Percentiles rank a stretch among this genome's conserved stretches.
phyloP scores from a whole-genome alignment of 1,140 invertebrate species.

The Orchesella cincta region DNA sequence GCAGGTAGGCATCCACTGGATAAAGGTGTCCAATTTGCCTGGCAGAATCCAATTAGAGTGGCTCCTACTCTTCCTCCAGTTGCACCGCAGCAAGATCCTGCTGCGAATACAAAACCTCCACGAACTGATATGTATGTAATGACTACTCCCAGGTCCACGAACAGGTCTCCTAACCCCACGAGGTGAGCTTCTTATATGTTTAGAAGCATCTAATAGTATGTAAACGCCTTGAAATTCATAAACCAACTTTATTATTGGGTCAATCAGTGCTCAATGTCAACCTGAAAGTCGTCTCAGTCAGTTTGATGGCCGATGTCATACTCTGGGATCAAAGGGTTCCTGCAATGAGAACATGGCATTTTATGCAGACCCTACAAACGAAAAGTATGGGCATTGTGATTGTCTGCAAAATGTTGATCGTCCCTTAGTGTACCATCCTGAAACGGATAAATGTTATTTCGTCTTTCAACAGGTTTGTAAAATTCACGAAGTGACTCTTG shows the following conservation, averaged over 20 bases:
- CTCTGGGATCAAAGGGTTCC: too few relatives aligned
- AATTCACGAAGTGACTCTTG: not conserved
- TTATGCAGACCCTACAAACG: conserved; percentile 5
- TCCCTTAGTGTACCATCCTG: not conserved
- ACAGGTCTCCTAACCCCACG: too few relatives aligned
- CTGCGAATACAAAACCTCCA: not conserved
- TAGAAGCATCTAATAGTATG: too few relatives aligned
- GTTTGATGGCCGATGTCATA: too few relatives aligned
- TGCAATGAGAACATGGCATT: conserved; percentile 15
- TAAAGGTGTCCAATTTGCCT: not conserved
- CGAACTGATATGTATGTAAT: too few relatives aligned
- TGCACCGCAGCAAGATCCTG: not conserved
- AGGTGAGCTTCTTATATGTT: too few relatives aligned
- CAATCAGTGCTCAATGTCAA: too few relatives aligned
- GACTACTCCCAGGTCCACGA: too few relatives aligned
- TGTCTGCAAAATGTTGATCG: not conserved
- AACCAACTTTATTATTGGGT: too few relatives aligned
- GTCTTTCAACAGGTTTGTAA: conserved; percentile 30
- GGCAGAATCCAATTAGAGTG: conserved; percentile 8
- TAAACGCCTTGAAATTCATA: too few relatives aligned
- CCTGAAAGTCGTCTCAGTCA: too few relatives aligned
- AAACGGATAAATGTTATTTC: conserved; percentile 12
- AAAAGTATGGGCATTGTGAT: conserved; percentile 11
- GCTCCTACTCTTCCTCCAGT: conserved; percentile 14
- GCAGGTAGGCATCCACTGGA: not conserved